Evolutionary conservation across 2,113 vertebrate species (phyloP).

Genomic region (Merops nubicus): DNA sequence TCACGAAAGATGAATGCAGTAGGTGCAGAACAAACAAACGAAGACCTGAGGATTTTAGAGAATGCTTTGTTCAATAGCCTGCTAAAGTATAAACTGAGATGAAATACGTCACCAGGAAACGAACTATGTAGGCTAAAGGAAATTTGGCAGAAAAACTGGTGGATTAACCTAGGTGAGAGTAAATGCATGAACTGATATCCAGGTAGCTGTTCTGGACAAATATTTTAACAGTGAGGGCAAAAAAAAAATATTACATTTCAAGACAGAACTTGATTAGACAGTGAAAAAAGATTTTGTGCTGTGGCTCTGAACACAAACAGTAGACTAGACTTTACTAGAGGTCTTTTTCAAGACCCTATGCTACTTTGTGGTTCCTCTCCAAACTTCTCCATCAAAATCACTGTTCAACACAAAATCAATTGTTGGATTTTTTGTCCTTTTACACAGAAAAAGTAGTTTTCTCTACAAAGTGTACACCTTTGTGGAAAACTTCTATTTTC

Average conservation of each 20-base stretch:
- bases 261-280: background rate
- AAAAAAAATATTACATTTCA: background rate
- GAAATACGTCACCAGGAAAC: background rate
- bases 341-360: background rate
- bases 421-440: background rate
- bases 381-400: background rate
- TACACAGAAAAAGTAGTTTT: background rate
- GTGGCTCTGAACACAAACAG: background rate
- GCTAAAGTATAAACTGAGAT: background rate
- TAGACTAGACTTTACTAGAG: background rate
- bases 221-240: background rate
- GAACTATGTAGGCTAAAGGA: background rate
- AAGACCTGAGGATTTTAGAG: background rate
- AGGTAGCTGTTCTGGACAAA: background rate
- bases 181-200: background rate
- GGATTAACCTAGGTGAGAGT: background rate
- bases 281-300: background rate
- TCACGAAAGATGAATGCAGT: background rate
- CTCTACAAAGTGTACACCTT: background rate
- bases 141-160: background rate
- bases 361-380: background rate
- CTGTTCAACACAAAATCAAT: background rate
- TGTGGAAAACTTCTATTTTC: background rate
- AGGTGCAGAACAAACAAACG: background rate
- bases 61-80: background rate